Conservation (phyloP, 1,140 invertebrate species). For the Sesamia nonagrioides region DNA sequence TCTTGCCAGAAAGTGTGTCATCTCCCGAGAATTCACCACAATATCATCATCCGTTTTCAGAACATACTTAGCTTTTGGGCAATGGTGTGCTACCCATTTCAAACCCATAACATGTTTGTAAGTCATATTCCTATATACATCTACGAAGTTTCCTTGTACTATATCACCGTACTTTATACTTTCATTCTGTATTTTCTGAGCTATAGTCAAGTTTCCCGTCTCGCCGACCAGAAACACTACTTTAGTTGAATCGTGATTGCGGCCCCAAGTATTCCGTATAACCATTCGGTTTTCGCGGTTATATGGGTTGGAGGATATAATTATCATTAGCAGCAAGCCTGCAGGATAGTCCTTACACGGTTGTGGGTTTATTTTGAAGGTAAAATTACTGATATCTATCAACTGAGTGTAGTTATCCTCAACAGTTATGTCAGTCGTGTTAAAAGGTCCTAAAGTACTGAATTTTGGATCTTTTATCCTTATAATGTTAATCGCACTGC, state of each 20-base stretch:
- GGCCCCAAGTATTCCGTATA: conserved; percentile 92
- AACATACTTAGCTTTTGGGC: conserved; percentile 91
- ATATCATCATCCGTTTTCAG: conserved; percentile 94
- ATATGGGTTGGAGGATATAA: conserved; percentile 91
- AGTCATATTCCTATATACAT: conserved; percentile 95
- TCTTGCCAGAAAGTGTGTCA: conserved; percentile 89
- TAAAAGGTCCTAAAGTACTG: conserved; percentile 56
- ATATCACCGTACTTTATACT: conserved; percentile 90
- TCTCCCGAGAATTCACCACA: conserved; percentile 91
- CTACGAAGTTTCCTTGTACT: conserved; percentile 93
- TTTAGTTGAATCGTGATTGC: conserved; percentile 76
- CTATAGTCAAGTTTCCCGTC: conserved; percentile 72
- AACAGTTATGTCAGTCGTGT: conserved; percentile 46
- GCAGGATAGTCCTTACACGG: conserved; percentile 81
- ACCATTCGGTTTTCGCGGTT: conserved; percentile 89
- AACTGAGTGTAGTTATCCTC: conserved; percentile 68
- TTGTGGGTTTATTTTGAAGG: conserved; percentile 88
- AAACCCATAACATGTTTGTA: conserved; percentile 95
- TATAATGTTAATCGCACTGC: conserved; percentile 32
- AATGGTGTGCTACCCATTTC: conserved; percentile 93
- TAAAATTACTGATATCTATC: conserved; percentile 89
- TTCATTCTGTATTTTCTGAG: conserved; percentile 89
- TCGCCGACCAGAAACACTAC: conserved; percentile 92
- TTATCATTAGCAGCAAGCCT: conserved; percentile 88
- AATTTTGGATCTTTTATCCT: conserved; percentile 59